Conservation (phyloP, 2,797 vertebrate species). For the Linurgus olivaceus region DNA sequence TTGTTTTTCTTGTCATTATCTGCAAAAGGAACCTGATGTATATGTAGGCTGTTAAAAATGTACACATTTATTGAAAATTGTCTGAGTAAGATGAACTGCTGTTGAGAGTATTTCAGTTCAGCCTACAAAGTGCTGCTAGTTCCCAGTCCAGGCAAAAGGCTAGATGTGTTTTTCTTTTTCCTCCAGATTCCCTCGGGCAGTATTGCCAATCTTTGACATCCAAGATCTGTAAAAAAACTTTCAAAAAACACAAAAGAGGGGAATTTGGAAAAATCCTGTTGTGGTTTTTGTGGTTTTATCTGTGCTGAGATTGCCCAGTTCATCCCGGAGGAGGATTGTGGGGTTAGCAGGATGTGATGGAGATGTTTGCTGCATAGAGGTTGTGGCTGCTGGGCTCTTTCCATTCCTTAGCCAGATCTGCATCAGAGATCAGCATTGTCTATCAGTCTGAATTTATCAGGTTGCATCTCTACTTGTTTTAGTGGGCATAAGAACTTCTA, state of each 20-base stretch:
- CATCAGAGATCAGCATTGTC: not conserved
- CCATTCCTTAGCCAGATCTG: not conserved
- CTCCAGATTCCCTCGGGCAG: not conserved
- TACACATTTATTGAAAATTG: constrained; percentile 23
- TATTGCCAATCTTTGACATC: not conserved
- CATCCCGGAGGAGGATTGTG: not conserved
- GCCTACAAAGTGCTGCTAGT: not conserved
- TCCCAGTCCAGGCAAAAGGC: not conserved
- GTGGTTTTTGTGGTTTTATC: not conserved
- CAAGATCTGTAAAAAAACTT: not conserved
- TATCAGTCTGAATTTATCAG: not conserved
- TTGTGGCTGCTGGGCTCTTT: not conserved
- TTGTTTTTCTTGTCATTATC: constrained; percentile 40
- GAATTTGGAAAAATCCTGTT: not conserved
- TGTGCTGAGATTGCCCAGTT: not conserved
- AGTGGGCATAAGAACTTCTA: not conserved
- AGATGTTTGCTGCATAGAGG: not conserved
- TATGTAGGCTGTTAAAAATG: constrained; percentile 10
- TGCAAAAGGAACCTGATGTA: not conserved
- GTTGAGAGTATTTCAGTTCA: not conserved
- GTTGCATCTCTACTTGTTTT: not conserved
- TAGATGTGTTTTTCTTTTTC: not conserved
- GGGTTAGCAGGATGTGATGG: not conserved
- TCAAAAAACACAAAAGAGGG: rapidly evolving
- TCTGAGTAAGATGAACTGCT: not conserved